These are phyloP conservation scores for Callosobruchus maculatus DNA, from an alignment of 2,888 invertebrate genomes.

Conservation along the genomic window DNA sequence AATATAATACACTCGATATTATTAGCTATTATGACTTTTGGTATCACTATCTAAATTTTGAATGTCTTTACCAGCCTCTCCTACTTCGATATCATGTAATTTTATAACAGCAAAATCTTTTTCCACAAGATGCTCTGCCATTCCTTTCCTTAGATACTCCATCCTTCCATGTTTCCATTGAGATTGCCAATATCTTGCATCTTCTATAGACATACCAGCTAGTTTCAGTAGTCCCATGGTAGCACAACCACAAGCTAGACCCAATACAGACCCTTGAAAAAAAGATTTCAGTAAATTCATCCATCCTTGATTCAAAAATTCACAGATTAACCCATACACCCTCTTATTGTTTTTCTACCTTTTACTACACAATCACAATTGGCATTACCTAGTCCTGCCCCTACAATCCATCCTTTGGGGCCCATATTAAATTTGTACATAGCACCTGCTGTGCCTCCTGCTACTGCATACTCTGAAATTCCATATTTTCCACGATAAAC, in stretches of 20 bases:
- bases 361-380: neutral
- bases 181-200: slow-evolving; percentile 60
- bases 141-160: slow-evolving; percentile 40
- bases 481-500: slow-evolving; percentile 66
- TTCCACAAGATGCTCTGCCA: slow-evolving; percentile 32
- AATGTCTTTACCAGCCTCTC: slow-evolving; percentile 30
- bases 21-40: slow-evolving; percentile 6
- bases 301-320: too few species aligned
- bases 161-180: slow-evolving; percentile 48
- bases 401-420: slow-evolving; percentile 63
- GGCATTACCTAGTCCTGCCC: slow-evolving; percentile 60
- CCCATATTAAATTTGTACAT: slow-evolving; percentile 68
- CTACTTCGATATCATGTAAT: slow-evolving; percentile 29
- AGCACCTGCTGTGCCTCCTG: slow-evolving; percentile 63
- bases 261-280: slow-evolving; percentile 55
- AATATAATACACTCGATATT: neutral
- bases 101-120: slow-evolving; percentile 36
- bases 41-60: slow-evolving; percentile 27
- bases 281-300: neutral
- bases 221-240: slow-evolving; percentile 56
- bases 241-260: slow-evolving; percentile 57
- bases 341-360: too few species aligned
- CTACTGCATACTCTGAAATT: slow-evolving; percentile 62
- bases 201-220: slow-evolving; percentile 61
- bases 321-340: too few species aligned